These are phyloP conservation scores for Druon quercuslanigerum DNA, from an alignment of 1,140 invertebrate genomes.

Conservation along the genomic window DNA sequence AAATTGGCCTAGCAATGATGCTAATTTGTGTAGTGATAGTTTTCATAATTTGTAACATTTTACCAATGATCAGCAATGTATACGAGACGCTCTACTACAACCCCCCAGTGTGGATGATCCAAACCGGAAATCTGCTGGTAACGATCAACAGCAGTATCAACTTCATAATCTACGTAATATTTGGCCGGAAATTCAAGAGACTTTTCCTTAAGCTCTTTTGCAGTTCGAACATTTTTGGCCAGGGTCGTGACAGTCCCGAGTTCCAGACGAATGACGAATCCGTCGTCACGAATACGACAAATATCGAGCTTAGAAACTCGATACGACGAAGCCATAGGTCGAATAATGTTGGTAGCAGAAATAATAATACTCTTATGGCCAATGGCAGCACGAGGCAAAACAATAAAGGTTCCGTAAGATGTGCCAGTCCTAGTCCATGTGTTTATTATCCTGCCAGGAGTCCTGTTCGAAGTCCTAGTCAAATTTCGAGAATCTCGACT, in stretches of 20 bases:
- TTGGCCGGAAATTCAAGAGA: constrained; percentile 96
- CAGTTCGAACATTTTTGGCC: constrained; percentile 76
- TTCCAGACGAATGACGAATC: constrained; percentile 86
- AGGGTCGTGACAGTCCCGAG: constrained; percentile 82
- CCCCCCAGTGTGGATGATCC: constrained; percentile 80
- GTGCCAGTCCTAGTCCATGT: constrained; percentile 78
- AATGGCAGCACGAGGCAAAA: constrained; percentile 67
- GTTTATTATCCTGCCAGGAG: constrained; percentile 81
- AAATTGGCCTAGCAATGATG: constrained; percentile 95
- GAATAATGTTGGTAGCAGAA: constrained; percentile 77
- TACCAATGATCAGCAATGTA: constrained; percentile 92
- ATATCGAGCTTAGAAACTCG: constrained; percentile 77
- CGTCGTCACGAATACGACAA: constrained; percentile 84
- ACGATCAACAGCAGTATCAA: constrained; percentile 98
- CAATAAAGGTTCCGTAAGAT: constrained; percentile 63
- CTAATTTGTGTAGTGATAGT: constrained; percentile 94
- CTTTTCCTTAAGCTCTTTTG: constrained; percentile 93
- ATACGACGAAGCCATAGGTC: constrained; percentile 78
- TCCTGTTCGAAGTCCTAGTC: constrained; percentile 61
- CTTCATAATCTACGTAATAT: constrained; percentile 97
- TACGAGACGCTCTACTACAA: constrained; percentile 85
- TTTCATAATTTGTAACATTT: constrained; percentile 95
- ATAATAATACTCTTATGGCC: constrained; percentile 66
- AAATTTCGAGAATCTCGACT: constrained; percentile 50
- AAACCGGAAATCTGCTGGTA: constrained; percentile 92